A percentile compares a stretch with the other conserved stretches of the same genome.
phyloP scores from a whole-genome alignment of 1,140 invertebrate genomes.

The Palaemon carinicauda region DNA sequence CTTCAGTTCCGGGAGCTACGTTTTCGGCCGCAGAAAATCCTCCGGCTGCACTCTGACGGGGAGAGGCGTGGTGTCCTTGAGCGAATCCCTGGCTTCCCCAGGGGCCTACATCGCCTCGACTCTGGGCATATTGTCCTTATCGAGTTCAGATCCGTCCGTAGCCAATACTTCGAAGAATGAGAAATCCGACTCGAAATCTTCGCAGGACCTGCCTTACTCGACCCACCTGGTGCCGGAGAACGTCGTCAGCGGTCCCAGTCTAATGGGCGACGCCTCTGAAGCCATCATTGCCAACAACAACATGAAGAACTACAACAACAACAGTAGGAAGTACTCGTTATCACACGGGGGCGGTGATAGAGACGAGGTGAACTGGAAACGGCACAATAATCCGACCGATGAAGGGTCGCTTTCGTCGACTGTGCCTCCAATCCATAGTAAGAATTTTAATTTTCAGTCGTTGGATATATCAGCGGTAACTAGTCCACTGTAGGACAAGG shows the following conservation, averaged over 20 bases:
- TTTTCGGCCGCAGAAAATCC: background rate
- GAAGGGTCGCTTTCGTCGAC: no score
- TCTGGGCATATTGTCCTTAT: constrained; percentile 31
- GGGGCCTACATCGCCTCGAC: constrained; percentile 42
- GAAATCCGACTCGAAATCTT: background rate
- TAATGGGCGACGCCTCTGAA: background rate
- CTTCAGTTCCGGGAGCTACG: constrained; percentile 18
- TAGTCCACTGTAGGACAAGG: no score
- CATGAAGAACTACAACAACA: constrained; percentile 32
- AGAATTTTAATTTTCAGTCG: background rate
- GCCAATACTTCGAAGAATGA: background rate
- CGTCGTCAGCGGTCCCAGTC: background rate
- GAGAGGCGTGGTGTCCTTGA: constrained; percentile 15
- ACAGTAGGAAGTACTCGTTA: background rate
- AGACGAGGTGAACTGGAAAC: background rate
- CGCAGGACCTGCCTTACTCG: background rate
- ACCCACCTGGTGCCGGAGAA: constrained; percentile 10
- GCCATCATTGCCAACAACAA: background rate
- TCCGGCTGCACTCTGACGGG: constrained; percentile 16
- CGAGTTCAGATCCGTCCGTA: constrained; percentile 34
- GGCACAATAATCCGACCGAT: no score
- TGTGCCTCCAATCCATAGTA: constrained; percentile 18
- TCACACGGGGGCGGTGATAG: background rate
- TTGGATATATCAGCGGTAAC: no score
- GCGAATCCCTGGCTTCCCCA: constrained; percentile 33